Conservation (phyloP, 2,113 vertebrate genomes). For the Cervus canadensis region DNA sequence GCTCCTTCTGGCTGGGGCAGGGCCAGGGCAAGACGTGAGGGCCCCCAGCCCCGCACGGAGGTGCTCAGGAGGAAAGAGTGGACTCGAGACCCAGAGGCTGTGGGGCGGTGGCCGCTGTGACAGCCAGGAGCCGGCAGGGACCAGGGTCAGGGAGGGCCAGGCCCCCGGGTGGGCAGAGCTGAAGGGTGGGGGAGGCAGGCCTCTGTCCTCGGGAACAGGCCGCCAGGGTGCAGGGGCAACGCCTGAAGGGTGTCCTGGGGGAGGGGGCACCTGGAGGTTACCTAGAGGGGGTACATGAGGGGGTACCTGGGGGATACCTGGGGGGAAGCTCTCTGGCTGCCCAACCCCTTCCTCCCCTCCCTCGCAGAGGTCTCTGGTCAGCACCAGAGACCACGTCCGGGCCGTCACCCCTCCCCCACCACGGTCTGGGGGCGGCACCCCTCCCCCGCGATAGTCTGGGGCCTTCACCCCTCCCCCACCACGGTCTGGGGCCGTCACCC, state of each 20-base stretch:
- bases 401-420: no score
- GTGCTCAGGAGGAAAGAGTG: neutral
- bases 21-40: neutral
- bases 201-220: neutral
- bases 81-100: neutral
- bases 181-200: rapidly evolving
- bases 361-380: no score
- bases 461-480: no score
- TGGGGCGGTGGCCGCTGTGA: rapidly evolving
- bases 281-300: neutral
- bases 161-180: neutral
- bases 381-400: no score
- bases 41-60: neutral
- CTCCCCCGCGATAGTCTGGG: no score
- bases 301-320: no score
- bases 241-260: neutral
- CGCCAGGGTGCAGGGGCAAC: neutral
- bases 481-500: no score
- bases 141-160: neutral
- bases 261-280: neutral
- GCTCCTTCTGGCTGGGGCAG: neutral
- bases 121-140: neutral
- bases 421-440: no score
- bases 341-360: no score
- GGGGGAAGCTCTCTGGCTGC: no score